phyloP scores from a whole-genome alignment of 2,888 invertebrate genomes.

The Marasmarcha lunaedactyla region DNA sequence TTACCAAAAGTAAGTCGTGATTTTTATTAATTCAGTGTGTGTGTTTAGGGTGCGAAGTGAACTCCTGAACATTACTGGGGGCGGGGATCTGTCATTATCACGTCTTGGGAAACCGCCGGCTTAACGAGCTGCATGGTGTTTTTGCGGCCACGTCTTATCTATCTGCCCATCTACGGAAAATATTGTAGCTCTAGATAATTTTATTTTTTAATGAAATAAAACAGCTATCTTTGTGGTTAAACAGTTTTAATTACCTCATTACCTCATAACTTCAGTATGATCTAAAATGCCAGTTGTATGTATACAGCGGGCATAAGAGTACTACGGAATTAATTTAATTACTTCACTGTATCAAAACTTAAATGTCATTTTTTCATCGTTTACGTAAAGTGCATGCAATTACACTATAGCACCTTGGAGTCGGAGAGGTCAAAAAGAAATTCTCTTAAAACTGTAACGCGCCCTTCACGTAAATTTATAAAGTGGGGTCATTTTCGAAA shows the following conservation, averaged over 20 bases:
- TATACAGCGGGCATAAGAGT: not conserved
- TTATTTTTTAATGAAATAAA: not conserved
- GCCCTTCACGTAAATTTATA: constrained; percentile 61
- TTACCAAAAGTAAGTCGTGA: constrained; percentile 41
- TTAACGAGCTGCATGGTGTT: constrained; percentile 35
- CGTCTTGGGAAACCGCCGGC: constrained; percentile 22
- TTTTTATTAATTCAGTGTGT: constrained; percentile 54
- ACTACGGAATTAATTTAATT: constrained; percentile 2
- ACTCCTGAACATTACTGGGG: constrained; percentile 48
- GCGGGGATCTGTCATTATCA: constrained; percentile 53
- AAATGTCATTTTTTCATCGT: constrained; percentile 48
- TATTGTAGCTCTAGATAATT: too few species aligned
- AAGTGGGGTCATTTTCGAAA: constrained; percentile 66
- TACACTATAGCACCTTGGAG: constrained; percentile 56
- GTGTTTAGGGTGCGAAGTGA: constrained; percentile 41
- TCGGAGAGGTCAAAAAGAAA: constrained; percentile 67
- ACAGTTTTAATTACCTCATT: not conserved
- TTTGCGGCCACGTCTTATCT: not conserved
- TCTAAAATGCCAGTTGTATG: not conserved
- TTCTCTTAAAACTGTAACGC: constrained; percentile 68
- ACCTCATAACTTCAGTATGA: not conserved
- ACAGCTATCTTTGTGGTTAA: not conserved
- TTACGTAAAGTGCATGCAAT: constrained; percentile 51
- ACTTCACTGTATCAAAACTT: constrained; percentile 13
- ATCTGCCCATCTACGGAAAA: not conserved